Evolutionary conservation across 2,888 invertebrate genomes (phyloP), one percentile per base, ranked within the genome.

Genomic region (Leptinotarsa juncta): DNA sequence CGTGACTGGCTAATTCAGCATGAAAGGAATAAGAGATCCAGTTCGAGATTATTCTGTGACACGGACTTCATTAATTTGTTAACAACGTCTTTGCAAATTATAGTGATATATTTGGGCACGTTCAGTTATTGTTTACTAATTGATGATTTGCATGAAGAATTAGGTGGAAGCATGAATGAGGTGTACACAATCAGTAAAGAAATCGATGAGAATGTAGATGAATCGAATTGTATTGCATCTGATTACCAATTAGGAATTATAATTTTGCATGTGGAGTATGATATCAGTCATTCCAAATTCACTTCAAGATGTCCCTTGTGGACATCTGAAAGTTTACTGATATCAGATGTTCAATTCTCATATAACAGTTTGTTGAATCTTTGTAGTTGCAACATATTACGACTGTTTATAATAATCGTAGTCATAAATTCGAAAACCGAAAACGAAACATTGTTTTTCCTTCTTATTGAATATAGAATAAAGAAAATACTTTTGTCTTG

Each of bases 51-150:
- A 57, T 18, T 14, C 12, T 4, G 57, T 57, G 57, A 57, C 14
- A 57, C 20, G 5, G 3, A 57, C 7, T 57, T 57, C 14, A 14
- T 57, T 23, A 20, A 57, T 57, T 20, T 57, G 57, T 57, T 20
- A 57, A 57, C 57, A 57, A 57, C 57, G 57, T 57, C 55, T 5
- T 18, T 57, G 55, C 55, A 57, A 57, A 57, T 57, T 57, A 20
- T 20, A 57, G 23, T 57, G 20, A 7, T 20, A 53, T 53, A 57
- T 57, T 51, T 20, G 0, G 12, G 14, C 12, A 57, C 57, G 57
- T 57, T 57, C 23, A 14, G 57, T 57, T 20, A 57, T 57, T 57
- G 57, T 57, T 57, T 1, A 57, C 20, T 57, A 57, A 57, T 57
- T 57, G 23, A 20, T 20, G 14, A 57, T 57, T 57, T 57, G 20